Evolutionary conservation across 2,797 vertebrate species (phyloP).

Genomic region (Microctenopoma stevenorrisi): DNA sequence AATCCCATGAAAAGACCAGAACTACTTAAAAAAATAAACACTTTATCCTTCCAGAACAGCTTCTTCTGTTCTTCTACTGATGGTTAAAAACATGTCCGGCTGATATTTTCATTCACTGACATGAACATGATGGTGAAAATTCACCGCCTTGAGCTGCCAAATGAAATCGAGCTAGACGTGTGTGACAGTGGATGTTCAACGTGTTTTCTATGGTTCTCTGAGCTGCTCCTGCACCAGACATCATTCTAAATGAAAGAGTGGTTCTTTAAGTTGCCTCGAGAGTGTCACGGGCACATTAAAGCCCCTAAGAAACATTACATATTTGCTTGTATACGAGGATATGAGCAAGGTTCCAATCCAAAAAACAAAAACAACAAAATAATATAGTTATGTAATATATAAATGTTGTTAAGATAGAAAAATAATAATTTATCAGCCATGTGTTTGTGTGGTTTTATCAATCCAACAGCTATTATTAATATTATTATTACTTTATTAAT

Average conservation of each 20-base stretch:
- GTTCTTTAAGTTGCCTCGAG: not conserved
- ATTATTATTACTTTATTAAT: too few relatives aligned
- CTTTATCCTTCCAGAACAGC: not conserved
- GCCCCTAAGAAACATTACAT: not conserved
- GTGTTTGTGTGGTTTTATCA: not conserved
- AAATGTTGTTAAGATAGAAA: too few relatives aligned
- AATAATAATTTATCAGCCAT: not conserved
- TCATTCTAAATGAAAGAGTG: too few relatives aligned
- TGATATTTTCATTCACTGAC: not conserved
- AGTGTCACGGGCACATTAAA: not conserved
- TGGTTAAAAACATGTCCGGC: not conserved
- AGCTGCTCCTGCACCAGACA: too few relatives aligned
- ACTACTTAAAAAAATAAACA: not conserved
- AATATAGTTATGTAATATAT: not conserved
- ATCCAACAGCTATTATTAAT: not conserved
- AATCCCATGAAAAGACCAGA: slow-evolving; percentile 13
- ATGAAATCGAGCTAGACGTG: too few relatives aligned
- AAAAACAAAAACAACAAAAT: not conserved
- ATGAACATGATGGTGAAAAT: not conserved
- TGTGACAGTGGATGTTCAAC: too few relatives aligned
- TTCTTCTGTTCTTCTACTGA: not conserved
- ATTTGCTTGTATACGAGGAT: not conserved
- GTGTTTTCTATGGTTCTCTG: too few relatives aligned
- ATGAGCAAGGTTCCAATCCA: not conserved
- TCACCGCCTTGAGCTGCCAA: not conserved